Conservation (phyloP, 2,888 invertebrate species). For the Mongoloraphidia duomilia region DNA sequence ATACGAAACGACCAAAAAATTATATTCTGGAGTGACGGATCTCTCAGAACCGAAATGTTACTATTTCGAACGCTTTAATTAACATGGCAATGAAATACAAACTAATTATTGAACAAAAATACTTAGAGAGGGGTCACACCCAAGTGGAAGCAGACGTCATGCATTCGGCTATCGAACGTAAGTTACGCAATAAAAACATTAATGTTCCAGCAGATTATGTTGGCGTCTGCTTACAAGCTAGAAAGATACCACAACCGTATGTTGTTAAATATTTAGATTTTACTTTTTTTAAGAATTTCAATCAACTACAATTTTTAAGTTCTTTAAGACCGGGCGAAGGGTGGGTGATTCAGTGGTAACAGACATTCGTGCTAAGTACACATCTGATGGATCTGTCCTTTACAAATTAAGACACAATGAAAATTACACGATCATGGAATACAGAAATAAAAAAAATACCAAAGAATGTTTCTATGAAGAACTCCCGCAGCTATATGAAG, state of each 20-base stretch:
- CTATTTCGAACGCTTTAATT: background rate
- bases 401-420: slow-evolving; percentile 10
- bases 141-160: slow-evolving; percentile 14
- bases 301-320: slow-evolving; percentile 3
- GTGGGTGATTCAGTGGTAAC: slow-evolving; percentile 10
- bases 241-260: slow-evolving; percentile 11
- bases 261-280: slow-evolving; percentile 10
- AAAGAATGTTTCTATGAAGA: too few species aligned
- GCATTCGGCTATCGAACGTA: slow-evolving; percentile 11
- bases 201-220: slow-evolving; percentile 14
- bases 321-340: slow-evolving; percentile 10
- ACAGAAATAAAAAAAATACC: slow-evolving; percentile 8
- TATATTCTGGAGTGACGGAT: background rate
- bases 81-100: background rate
- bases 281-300: slow-evolving; percentile 8
- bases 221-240: slow-evolving; percentile 8
- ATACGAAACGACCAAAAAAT: background rate
- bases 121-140: slow-evolving; percentile 12
- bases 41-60: background rate
- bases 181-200: slow-evolving; percentile 8
- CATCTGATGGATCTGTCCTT: slow-evolving; percentile 4
- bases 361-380: slow-evolving; percentile 10
- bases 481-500: too few species aligned
- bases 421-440: slow-evolving; percentile 8
- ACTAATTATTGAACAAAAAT: slow-evolving; percentile 10